Base-by-base conservation (phyloP, 2,888 invertebrate species). In the Lasioglossum calceatum region DNA sequence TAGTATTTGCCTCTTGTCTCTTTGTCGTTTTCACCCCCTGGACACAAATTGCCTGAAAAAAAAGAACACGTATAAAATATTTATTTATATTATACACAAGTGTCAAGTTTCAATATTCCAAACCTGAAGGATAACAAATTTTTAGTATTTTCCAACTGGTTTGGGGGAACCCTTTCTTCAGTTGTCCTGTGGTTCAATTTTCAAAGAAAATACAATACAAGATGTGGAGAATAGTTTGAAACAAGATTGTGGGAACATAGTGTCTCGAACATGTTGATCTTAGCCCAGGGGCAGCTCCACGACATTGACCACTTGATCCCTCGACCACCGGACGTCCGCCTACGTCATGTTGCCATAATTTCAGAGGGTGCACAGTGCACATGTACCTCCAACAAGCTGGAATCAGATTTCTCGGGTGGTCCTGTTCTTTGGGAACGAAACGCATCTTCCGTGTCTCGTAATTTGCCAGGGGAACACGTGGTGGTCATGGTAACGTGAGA, bases 251-350 rank as follows among this genome's bases (percentile, higher is more conserved):
- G 89, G 84, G 84, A 90, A 86, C 82, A 58, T 78, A 5, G 72
- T 71, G 80, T 77, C 54, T 75, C 76, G 39, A 42, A 79, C 83
- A 67, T 86, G 89, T 89, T 90, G 91, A 87, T 87, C 85, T 88
- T 80, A 12, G 76, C 39, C 54, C 5, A 36, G 44, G 74, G 75
- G 77, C 64, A 44, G 54, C 39, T 47, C 44, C 77, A 77, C 79
- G 67, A 81, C 80, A 84, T 86, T 90, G 89, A 86, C 89, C 90
- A 89, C 87, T 91, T 79, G 89, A 88, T 89, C 86, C 85, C 87
- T 82, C 73, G 84, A 61, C 73, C 42, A 89, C 87, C 88, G 91
- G 91, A 90, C 90, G 79, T 90, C 90, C 90, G 90, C 82, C 79
- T 81, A 82, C 79, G 50, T 64, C 70, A 78, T 36, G 81, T 72